phyloP scores from a whole-genome alignment of 2,113 vertebrate species.

The Ictidomys tridecemlineatus region DNA sequence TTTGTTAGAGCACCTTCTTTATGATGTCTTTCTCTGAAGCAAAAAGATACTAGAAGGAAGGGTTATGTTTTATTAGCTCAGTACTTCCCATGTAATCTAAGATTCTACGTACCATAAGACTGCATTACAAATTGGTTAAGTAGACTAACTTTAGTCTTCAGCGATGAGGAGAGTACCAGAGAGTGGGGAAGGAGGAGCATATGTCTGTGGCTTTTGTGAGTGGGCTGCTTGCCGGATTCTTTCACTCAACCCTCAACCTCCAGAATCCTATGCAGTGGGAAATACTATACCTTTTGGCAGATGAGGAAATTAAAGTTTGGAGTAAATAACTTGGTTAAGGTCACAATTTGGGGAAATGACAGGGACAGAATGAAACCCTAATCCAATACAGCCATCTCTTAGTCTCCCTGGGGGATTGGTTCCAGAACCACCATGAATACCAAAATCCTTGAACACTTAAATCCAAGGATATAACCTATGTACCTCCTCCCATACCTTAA shows the following conservation, averaged over 20 bases:
- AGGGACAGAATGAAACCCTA: not conserved
- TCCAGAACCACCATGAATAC: not conserved
- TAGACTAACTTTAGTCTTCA: not conserved
- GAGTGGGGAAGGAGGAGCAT: not conserved
- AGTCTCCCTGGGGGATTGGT: not conserved
- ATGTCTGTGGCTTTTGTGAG: not conserved
- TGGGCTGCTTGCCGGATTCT: not conserved
- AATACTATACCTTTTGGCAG: not conserved
- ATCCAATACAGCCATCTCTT: not conserved
- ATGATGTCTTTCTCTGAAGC: constrained; percentile 23
- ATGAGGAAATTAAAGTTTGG: not conserved
- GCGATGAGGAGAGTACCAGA: not conserved
- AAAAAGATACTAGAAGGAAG: constrained; percentile 18
- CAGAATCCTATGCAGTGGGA: not conserved
- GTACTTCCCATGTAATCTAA: not conserved
- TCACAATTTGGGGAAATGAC: constrained; percentile 4
- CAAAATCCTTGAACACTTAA: not conserved
- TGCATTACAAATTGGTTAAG: not conserved
- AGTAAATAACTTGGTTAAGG: not conserved
- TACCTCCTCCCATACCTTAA: not conserved
- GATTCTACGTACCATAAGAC: not conserved
- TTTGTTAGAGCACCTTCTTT: constrained; percentile 49
- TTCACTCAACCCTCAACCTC: not conserved
- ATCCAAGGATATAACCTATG: not conserved
- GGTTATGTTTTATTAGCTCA: not conserved